Percentiles rank a stretch among this genome's conserved stretches.
These are phyloP conservation scores for Agrypnus murinus DNA, from an alignment of 2,888 invertebrate genomes.

Conservation along the genomic window DNA sequence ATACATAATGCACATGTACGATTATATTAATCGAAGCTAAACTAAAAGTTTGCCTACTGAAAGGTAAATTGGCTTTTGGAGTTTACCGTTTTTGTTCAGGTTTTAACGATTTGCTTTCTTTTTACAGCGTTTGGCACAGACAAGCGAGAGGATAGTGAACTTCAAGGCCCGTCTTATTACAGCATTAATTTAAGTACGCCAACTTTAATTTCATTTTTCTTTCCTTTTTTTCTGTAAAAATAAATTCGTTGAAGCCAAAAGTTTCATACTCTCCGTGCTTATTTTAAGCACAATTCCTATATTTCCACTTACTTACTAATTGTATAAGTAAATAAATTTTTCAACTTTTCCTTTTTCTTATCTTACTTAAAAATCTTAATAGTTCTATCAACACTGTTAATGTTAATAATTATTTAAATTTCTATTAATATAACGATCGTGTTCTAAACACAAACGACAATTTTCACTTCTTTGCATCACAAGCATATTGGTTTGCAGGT, in stretches of 20 bases:
- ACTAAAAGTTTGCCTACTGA: conserved; percentile 5
- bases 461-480: conserved; percentile 21
- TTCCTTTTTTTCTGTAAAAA: no score
- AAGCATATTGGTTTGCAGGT: conserved; percentile 17
- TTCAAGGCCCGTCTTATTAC: conserved; percentile 94
- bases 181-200: conserved; percentile 83
- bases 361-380: neutral
- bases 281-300: conserved; percentile 25
- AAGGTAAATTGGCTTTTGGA: conserved; percentile 33
- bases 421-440: neutral
- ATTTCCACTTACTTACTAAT: conserved; percentile 18
- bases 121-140: conserved; percentile 86
- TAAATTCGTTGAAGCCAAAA: neutral
- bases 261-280: conserved; percentile 14
- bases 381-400: neutral
- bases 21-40: conserved; percentile 20
- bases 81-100: neutral
- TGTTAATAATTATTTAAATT: conserved; percentile 37
- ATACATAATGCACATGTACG: conserved; percentile 10
- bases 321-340: neutral
- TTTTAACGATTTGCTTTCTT: conserved; percentile 55
- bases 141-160: conserved; percentile 93
- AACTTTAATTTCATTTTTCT: neutral
- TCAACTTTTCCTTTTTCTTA: neutral
- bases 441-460: conserved; percentile 7